Base-by-base conservation (phyloP, 1,140 invertebrate genomes). In the Leptonema lineaticorne region DNA sequence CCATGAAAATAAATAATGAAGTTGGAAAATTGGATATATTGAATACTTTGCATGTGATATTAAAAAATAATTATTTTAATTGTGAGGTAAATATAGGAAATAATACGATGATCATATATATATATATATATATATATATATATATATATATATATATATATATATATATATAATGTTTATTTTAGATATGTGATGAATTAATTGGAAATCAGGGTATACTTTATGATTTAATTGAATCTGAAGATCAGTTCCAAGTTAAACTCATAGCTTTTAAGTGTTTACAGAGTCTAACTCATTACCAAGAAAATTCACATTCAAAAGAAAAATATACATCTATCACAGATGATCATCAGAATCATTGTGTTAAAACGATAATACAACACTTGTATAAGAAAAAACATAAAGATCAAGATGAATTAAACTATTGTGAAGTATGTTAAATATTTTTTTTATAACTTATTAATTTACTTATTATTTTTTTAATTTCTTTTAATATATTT, bases 351-450 rank as follows among this genome's bases (percentile, higher is more conserved):
- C 28, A 69, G 11, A 16, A 69, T 20, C 65, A 64, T 30, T 59
- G 26, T 53, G n/a, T n/a, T 8, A 60, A 59, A 48, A 27, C 66
- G 14, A 20, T 60, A 9, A 3, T 65, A 1, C 37, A 30, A 27
- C 68, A 68, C n/a, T 33, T 73, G 11, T 68, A 63, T 48, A 73
- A 65, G 53, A 73, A 68, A 27, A 63, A 53, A n/a, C 27, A 67
- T 14, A 69, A 65, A 53, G 46, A 62, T 57, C 65, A 73, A 28
- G 59, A 68, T 63, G 69, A 73, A 37, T 30, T 63, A 5, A 68
- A 65, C 30, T 68, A 60, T 69, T 70, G 66, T 67, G 63, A 73
- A 45, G 71, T 73, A 45, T 64, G n/a, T n/a, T n/a, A n/a, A n/a
- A n/a, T n/a, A n/a, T n/a, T n/a, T n/a, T n/a, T n/a, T n/a, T n/a